phyloP scores from a whole-genome alignment of 2,113 vertebrate genomes.

The Mastomys natalensis region DNA sequence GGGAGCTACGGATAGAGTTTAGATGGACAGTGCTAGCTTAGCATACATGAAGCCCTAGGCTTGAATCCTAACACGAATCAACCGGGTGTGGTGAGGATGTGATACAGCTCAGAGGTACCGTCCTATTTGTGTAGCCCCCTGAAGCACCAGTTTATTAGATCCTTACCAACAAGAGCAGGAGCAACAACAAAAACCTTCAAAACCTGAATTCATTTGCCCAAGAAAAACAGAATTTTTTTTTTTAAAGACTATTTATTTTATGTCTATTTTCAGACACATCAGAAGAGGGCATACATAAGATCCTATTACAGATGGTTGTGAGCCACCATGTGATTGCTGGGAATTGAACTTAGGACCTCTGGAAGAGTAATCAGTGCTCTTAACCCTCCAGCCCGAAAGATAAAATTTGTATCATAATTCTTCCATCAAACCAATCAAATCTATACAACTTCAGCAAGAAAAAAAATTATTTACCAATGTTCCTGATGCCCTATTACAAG shows the following conservation, averaged over 20 bases:
- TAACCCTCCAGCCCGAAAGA: neutral
- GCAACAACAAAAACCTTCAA: neutral
- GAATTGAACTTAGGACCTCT: too few species aligned
- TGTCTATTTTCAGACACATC: too few species aligned
- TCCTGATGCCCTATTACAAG: conserved; percentile 37
- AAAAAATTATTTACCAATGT: conserved; percentile 51
- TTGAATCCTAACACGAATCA: neutral
- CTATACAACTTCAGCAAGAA: conserved; percentile 35
- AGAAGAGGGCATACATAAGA: too few species aligned
- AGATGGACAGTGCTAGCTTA: too few species aligned
- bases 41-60: neutral
- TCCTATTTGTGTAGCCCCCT: too few species aligned
- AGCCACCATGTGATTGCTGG: too few species aligned
- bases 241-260: too few species aligned
- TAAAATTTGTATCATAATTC: conserved; percentile 37
- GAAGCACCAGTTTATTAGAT: neutral
- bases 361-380: too few species aligned
- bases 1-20: neutral
- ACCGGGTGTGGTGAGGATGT: too few species aligned
- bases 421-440: conserved; percentile 57
- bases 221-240: neutral
- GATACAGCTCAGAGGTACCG: neutral
- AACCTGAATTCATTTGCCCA: conserved; percentile 44
- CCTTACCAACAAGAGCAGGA: neutral
- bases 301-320: too few species aligned